phyloP scores from a whole-genome alignment of 2,888 invertebrate genomes.

The Imbricaverruca yamaguchii region DNA sequence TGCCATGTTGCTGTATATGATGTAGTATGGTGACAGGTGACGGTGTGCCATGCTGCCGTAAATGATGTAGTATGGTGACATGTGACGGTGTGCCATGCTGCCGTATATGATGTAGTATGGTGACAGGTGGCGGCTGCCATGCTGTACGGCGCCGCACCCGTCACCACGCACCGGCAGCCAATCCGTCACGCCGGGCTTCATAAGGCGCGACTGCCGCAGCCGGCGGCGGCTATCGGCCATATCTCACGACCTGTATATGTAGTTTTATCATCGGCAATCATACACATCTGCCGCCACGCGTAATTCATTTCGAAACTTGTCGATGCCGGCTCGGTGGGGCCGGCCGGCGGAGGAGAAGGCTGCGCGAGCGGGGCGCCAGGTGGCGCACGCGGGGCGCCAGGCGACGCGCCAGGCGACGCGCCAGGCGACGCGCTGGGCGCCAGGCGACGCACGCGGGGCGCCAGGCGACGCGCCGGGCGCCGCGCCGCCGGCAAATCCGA shows the following conservation, averaged over 20 bases:
- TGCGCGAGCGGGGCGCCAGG: not conserved
- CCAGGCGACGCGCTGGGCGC: not conserved
- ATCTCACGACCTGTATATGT: slow-evolving; percentile 6
- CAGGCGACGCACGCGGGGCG: not conserved
- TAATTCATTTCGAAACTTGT: slow-evolving; percentile 15
- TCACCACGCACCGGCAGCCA: not conserved
- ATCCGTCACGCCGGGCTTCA: slow-evolving; percentile 5
- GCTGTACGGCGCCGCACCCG: too few species aligned
- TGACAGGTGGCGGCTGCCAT: too few species aligned
- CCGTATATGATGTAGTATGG: too few species aligned
- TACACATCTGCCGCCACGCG: slow-evolving; percentile 7
- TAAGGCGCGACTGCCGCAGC: not conserved
- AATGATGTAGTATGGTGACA: too few species aligned
- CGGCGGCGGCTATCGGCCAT: not conserved
- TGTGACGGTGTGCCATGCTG: too few species aligned
- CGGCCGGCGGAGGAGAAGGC: not conserved
- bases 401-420: too few species aligned
- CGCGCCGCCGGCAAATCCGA: too few species aligned
- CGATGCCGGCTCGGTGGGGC: not conserved
- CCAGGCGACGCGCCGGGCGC: not conserved
- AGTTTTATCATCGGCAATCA: slow-evolving; percentile 17
- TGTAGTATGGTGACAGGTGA: too few species aligned
- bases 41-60: too few species aligned
- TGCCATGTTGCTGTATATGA: too few species aligned
- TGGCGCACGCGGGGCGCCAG: too few species aligned